A percentile compares a stretch with the other conserved stretches of the same genome.
phyloP scores from a whole-genome alignment of 2,113 vertebrate species.

The Lonchura striata region DNA sequence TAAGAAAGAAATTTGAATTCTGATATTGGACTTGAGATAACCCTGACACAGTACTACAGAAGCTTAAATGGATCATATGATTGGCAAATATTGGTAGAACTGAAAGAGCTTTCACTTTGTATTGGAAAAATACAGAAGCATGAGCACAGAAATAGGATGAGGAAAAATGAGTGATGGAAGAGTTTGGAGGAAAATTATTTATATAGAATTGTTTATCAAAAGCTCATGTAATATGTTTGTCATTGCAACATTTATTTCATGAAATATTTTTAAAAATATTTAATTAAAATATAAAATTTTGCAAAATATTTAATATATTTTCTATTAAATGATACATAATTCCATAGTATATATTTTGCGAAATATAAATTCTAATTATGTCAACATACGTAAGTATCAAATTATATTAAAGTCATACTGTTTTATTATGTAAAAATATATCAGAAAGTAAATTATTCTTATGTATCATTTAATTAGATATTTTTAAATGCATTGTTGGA shows the following conservation, averaged over 20 bases:
- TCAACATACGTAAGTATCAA: background rate
- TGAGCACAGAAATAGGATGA: background rate
- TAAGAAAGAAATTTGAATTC: background rate
- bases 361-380: background rate
- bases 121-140: background rate
- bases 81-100: background rate
- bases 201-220: background rate
- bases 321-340: background rate
- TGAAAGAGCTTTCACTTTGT: background rate
- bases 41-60: background rate
- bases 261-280: rapidly evolving
- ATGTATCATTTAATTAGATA: background rate
- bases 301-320: background rate
- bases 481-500: background rate
- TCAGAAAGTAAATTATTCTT: background rate
- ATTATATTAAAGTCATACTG: background rate
- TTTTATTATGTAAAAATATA: background rate
- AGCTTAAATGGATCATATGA: background rate
- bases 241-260: background rate
- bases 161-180: background rate
- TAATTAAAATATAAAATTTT: background rate
- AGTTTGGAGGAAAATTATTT: background rate
- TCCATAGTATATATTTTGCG: background rate
- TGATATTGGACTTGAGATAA: background rate
- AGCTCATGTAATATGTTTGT: background rate